Percentiles rank a stretch among this genome's conserved stretches.
phyloP scores from a whole-genome alignment of 2,888 invertebrate genomes.

The Acleris emargana region DNA sequence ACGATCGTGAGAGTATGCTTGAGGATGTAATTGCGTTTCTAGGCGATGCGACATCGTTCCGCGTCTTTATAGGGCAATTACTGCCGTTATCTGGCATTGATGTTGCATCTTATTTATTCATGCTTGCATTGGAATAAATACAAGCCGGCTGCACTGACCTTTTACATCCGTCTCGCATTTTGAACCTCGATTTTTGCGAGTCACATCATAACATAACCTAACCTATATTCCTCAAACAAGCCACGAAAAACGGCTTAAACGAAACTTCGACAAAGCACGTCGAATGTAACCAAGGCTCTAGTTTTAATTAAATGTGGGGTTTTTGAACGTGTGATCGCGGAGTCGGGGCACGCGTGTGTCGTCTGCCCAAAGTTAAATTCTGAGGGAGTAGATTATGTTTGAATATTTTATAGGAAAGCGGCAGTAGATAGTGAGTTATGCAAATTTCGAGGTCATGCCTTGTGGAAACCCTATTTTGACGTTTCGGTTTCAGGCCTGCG shows the following conservation, averaged over 20 bases:
- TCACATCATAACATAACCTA: constrained; percentile 54
- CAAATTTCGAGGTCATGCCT: constrained; percentile 58
- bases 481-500: constrained; percentile 48
- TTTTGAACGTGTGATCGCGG: constrained; percentile 42
- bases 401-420: constrained; percentile 59
- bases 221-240: constrained; percentile 50
- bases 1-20: constrained; percentile 71
- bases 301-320: constrained; percentile 48
- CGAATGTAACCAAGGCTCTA: constrained; percentile 46
- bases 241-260: constrained; percentile 48
- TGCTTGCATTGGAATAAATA: constrained; percentile 69
- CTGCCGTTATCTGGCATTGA: constrained; percentile 81
- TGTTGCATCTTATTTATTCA: constrained; percentile 80
- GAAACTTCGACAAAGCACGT: constrained; percentile 42
- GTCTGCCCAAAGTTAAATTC: constrained; percentile 49
- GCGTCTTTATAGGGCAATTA: constrained; percentile 81
- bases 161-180: constrained; percentile 50
- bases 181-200: constrained; percentile 51
- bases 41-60: constrained; percentile 77
- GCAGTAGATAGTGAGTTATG: constrained; percentile 50
- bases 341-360: constrained; percentile 40
- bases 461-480: constrained; percentile 60
- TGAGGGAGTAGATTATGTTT: constrained; percentile 54
- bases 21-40: constrained; percentile 75
- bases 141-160: constrained; percentile 65